phyloP scores from a whole-genome alignment of 2,797 vertebrate species.

The Oceanodroma leucorhoa region DNA sequence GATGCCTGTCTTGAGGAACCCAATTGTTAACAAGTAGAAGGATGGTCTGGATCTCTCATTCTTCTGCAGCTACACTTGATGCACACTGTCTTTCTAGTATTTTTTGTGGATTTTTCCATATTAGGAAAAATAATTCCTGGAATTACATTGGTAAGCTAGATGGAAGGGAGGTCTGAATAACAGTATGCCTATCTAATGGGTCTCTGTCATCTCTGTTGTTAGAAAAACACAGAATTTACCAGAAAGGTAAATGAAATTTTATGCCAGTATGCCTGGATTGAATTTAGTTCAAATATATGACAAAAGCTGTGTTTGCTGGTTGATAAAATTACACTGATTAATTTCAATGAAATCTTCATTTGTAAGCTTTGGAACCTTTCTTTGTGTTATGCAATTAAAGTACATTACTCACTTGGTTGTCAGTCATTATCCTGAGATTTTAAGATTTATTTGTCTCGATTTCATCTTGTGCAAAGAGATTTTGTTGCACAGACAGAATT shows the following conservation, averaged over 20 bases:
- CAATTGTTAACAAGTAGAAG: neutral
- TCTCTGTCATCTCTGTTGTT: neutral
- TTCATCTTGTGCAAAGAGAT: neutral
- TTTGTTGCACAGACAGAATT: neutral
- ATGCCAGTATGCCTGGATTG: neutral
- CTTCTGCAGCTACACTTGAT: neutral
- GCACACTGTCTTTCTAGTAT: neutral
- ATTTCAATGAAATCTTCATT: neutral
- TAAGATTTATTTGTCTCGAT: neutral
- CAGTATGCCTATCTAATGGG: rapidly evolving
- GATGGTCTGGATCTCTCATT: neutral
- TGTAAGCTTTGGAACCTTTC: neutral
- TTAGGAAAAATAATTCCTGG: neutral
- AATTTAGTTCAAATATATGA: neutral
- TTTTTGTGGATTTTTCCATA: neutral
- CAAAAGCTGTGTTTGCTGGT: neutral
- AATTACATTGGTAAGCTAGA: neutral
- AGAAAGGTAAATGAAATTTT: neutral
- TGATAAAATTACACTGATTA: neutral
- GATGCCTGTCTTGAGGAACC: neutral
- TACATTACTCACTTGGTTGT: neutral
- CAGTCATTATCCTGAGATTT: neutral
- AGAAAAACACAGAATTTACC: neutral
- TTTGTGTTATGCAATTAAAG: neutral
- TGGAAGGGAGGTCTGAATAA: neutral